Evolutionary conservation across 1,140 invertebrate genomes (phyloP).

Genomic region (Drosophila eugracilis): DNA sequence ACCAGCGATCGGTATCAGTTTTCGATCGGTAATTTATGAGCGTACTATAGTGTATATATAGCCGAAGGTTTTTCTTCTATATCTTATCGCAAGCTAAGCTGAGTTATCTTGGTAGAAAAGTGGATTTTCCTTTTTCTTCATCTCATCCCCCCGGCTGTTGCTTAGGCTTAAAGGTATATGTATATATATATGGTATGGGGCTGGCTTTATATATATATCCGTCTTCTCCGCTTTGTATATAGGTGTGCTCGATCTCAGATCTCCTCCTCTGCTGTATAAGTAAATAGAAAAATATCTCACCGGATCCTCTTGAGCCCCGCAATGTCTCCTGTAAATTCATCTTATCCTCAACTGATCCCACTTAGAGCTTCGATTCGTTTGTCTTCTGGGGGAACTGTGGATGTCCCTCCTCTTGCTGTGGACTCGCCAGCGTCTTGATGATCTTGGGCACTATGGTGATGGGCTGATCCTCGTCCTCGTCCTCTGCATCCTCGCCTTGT

Average conservation of each 20-base stretch:
- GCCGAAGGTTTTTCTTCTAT: slow-evolving; percentile 35
- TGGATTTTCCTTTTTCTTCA: slow-evolving; percentile 7
- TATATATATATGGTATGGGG: slow-evolving; percentile 15
- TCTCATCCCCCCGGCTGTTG: slow-evolving; percentile 18
- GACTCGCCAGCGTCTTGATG: slow-evolving; percentile 88
- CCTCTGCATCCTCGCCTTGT: slow-evolving; percentile 90
- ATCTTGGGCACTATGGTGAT: slow-evolving; percentile 90
- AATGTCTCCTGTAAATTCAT: slow-evolving; percentile 56
- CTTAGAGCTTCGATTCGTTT: slow-evolving; percentile 81
- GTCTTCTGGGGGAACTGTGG: slow-evolving; percentile 53
- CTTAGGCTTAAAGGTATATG: slow-evolving; percentile 31
- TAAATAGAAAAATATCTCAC: slow-evolving; percentile 61
- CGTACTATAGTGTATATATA: slow-evolving; percentile 43
- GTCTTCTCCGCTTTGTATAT: slow-evolving; percentile 27
- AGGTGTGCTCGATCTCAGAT: slow-evolving; percentile 35
- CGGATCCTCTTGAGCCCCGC: slow-evolving; percentile 47
- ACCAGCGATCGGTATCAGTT: slow-evolving; percentile 63
- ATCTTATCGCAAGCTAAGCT: slow-evolving; percentile 53
- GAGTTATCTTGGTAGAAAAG: slow-evolving; percentile 44
- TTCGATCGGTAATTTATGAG: slow-evolving; percentile 47
- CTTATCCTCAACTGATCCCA: slow-evolving; percentile 9
- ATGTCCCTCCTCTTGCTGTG: slow-evolving; percentile 76
- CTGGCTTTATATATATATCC: slow-evolving; percentile 17
- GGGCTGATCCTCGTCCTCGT: slow-evolving; percentile 90
- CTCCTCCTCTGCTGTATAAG: slow-evolving; percentile 50